Evolutionary conservation across 1,140 invertebrate species (phyloP), one percentile per base, ranked within the genome.

Genomic region (Drosophila littoralis): DNA sequence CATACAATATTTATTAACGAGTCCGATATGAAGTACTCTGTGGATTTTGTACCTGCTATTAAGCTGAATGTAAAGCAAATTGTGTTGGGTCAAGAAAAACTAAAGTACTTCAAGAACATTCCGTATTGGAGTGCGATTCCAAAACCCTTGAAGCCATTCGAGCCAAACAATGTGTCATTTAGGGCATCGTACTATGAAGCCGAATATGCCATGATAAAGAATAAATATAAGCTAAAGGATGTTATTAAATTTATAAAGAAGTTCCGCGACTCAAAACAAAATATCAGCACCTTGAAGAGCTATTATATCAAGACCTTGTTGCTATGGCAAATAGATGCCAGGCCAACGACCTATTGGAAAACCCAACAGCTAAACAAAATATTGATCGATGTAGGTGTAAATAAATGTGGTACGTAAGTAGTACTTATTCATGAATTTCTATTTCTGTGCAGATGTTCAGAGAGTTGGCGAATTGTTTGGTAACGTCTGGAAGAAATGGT

Each of bases 1-100:
- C 88, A 91, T 42, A 91, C 81, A 7, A 77, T 91, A 7, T 73
- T 40, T 7, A 65, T 91, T 10, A 51, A 50, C 7, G 66, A 57
- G 0, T 28, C 9, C 0, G 45, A 40, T 12, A 42, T 71, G 28
- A 45, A 67, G 38, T 91, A 82, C 40, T 91, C 89, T 1, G 81
- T 91, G n/a, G 89, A 91, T 66, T 91, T 91, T 70, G 89, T 91
- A 6, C 89, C 89, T 0, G 81, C 73, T n/a, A 79, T 91, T 7
- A 72, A 48, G 33, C 72, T 91, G 7, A 43, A 36, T 36, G 22
- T 58, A 7, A 22, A 40, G 0, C 89, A 91, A 46, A 67, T 33
- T 45, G 45, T 91, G 5, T 42, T 91, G 6, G 32, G 8, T 4
- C 9, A 8, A 0, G 33, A 52, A 7, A 51, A 79, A 40, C 60